phyloP scores from a whole-genome alignment of 2,797 vertebrate genomes.

The Mallotus villosus region DNA sequence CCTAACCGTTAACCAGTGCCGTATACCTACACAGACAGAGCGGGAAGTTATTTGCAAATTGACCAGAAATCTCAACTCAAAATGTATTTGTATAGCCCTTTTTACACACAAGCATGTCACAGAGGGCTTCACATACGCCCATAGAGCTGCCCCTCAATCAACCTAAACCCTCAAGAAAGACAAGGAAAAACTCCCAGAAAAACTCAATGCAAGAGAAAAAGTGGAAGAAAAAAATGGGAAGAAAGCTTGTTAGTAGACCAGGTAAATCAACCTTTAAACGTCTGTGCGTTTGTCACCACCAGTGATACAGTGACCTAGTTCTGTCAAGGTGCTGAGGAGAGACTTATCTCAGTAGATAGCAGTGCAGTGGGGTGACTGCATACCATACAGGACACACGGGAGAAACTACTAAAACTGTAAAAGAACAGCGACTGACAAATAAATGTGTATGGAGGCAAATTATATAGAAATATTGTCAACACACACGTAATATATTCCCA shows the following conservation, averaged over 20 bases:
- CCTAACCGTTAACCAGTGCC: too few relatives aligned
- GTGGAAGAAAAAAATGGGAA: too few relatives aligned
- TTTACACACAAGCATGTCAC: too few relatives aligned
- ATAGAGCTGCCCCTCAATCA: too few relatives aligned
- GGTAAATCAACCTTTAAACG: not conserved
- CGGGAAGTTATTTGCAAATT: too few relatives aligned
- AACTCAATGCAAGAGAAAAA: too few relatives aligned
- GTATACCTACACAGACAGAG: too few relatives aligned
- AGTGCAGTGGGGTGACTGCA: slow-evolving; percentile 2
- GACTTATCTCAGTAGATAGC: slow-evolving; percentile 36
- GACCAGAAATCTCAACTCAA: not conserved
- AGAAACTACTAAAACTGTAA: slow-evolving; percentile 20
- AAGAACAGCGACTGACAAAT: not conserved
- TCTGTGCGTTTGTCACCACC: slow-evolving; percentile 20
- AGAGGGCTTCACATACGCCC: too few relatives aligned
- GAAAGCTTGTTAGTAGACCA: not conserved
- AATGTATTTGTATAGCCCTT: too few relatives aligned
- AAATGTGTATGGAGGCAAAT: not conserved
- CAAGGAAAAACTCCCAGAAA: too few relatives aligned
- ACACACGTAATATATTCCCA: not conserved
- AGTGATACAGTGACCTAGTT: slow-evolving; percentile 61
- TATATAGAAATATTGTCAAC: not conserved
- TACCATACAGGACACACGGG: slow-evolving; percentile 19
- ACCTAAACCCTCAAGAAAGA: too few relatives aligned
- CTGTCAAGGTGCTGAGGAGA: slow-evolving; percentile 47